Conservation (phyloP, 2,113 vertebrate genomes). For the Bubo blakistoni region DNA sequence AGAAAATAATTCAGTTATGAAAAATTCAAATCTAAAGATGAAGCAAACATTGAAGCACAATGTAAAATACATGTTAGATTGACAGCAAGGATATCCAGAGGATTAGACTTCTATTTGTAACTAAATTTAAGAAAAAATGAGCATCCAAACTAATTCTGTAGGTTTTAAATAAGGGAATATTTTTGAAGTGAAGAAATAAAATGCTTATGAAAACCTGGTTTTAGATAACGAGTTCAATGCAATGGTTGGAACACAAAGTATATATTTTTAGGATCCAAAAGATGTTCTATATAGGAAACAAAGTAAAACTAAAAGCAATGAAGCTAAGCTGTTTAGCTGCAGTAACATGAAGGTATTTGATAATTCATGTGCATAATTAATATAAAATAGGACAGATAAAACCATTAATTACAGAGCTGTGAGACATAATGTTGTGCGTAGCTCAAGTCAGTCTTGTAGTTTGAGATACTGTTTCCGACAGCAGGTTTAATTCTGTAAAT, state of each 20-base stretch:
- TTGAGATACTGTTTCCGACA: background rate
- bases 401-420: background rate
- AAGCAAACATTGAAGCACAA: background rate
- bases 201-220: background rate
- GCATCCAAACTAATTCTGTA: background rate
- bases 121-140: background rate
- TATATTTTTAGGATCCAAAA: background rate
- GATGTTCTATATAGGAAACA: background rate
- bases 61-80: background rate
- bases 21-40: background rate
- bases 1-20: background rate
- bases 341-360: background rate
- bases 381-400: background rate
- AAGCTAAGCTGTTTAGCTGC: background rate
- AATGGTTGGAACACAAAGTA: background rate
- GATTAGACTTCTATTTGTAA: background rate
- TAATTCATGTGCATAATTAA: background rate
- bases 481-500: background rate
- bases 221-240: background rate
- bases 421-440: background rate
- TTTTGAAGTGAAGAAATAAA: background rate
- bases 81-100: background rate
- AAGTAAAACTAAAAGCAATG: background rate
- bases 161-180: background rate
- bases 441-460: background rate